phyloP scores from a whole-genome alignment of 2,888 invertebrate genomes.

The Tyria jacobaeae region DNA sequence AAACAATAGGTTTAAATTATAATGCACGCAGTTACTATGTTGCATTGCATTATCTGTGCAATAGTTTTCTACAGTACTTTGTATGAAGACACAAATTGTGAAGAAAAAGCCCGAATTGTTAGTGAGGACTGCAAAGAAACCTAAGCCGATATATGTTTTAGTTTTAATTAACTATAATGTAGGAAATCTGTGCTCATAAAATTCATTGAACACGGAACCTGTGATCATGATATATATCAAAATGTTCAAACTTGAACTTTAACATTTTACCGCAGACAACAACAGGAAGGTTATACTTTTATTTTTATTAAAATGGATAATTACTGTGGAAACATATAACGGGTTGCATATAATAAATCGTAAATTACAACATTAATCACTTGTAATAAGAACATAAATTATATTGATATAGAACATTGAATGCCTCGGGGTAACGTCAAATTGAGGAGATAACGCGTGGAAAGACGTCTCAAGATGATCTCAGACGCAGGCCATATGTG shows the following conservation, averaged over 20 bases:
- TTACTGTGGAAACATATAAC: conserved; percentile 43
- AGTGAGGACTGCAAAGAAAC: background rate
- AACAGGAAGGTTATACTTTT: conserved; percentile 18
- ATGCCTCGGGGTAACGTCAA: conserved; percentile 75
- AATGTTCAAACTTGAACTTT: conserved; percentile 21
- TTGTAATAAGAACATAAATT: conserved; percentile 80
- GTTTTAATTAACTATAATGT: background rate
- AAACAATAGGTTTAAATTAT: conserved; percentile 2
- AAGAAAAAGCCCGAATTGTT: background rate
- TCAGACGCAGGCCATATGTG: conserved; percentile 80
- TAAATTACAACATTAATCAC: conserved; percentile 81
- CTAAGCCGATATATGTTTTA: background rate
- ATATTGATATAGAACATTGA: conserved; percentile 77
- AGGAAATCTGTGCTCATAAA: background rate
- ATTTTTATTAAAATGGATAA: conserved; percentile 35
- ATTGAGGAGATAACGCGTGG: conserved; percentile 73
- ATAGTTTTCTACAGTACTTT: conserved; percentile 50
- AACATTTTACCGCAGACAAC: conserved; percentile 26
- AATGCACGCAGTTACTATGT: conserved; percentile 57
- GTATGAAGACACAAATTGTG: conserved; percentile 5
- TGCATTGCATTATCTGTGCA: conserved; percentile 59
- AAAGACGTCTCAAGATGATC: conserved; percentile 75
- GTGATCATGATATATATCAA: conserved; percentile 10
- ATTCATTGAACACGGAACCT: conserved; percentile 8
- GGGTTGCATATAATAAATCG: conserved; percentile 56